These are phyloP conservation scores for Manis javanica DNA, from an alignment of 2,797 vertebrate species.

Conservation along the genomic window DNA sequence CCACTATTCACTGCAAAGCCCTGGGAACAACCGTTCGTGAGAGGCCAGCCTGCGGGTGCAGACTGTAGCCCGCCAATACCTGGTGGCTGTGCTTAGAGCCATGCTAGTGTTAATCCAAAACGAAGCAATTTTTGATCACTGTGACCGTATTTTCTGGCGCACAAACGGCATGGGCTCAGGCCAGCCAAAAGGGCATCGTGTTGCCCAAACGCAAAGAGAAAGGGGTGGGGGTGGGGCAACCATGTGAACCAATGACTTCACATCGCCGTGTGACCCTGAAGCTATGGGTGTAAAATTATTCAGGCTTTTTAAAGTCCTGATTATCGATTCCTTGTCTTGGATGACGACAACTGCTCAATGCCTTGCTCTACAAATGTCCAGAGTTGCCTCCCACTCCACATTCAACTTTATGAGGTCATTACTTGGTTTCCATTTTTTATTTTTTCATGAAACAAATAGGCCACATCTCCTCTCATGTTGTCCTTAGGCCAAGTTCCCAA, in stretches of 20 bases:
- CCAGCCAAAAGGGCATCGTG: neutral
- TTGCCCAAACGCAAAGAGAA: neutral
- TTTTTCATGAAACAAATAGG: neutral
- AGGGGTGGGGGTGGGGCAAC: neutral
- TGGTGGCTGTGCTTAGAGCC: neutral
- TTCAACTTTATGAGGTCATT: neutral
- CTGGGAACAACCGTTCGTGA: neutral
- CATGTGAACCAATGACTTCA: neutral
- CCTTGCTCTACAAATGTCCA: neutral
- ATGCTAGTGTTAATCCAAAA: neutral
- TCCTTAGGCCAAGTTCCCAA: conserved; percentile 43
- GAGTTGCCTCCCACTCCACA: neutral
- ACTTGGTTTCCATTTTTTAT: neutral
- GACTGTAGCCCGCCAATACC: neutral
- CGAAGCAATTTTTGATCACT: neutral
- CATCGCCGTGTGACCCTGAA: neutral
- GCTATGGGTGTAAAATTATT: neutral
- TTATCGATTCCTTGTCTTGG: neutral
- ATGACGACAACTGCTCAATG: neutral
- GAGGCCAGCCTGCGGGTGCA: neutral
- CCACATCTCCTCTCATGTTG: neutral
- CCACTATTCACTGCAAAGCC: neutral
- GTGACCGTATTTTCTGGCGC: neutral
- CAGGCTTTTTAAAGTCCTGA: neutral
- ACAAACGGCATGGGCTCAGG: neutral